Conservation (phyloP, 2,797 vertebrate genomes). For the Coregonus ussuriensis region DNA sequence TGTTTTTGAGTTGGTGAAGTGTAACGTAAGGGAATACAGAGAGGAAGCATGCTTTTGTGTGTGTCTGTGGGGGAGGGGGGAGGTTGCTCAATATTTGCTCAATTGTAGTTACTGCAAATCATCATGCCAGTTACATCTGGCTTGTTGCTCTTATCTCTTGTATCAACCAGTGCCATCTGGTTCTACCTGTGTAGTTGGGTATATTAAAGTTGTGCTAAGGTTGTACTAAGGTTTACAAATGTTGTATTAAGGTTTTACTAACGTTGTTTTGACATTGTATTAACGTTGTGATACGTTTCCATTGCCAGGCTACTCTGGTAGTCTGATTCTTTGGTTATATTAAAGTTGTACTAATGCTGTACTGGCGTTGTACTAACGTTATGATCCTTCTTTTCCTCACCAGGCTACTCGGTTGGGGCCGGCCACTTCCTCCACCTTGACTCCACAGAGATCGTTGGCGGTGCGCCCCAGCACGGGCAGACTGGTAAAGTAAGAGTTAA, state of each 20-base stretch:
- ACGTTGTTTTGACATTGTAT: neutral
- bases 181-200: neutral
- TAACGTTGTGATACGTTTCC: neutral
- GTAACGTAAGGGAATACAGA: neutral
- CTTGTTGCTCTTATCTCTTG: too few relatives aligned
- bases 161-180: neutral
- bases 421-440: constrained; percentile 82
- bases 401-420: constrained; percentile 92
- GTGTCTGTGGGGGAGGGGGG: neutral
- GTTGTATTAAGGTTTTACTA: neutral
- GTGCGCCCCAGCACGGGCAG: constrained; percentile 91
- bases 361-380: neutral
- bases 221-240: neutral
- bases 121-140: neutral
- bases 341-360: neutral
- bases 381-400: neutral
- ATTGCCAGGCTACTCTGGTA: neutral
- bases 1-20: neutral
- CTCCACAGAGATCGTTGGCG: constrained; percentile 86
- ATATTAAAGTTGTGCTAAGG: too few relatives aligned
- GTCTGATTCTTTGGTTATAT: neutral
- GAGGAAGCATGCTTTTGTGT: neutral
- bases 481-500: constrained; percentile 88
- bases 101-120: neutral
- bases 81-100: constrained; percentile 9